A percentile compares a stretch with the other conserved stretches of the same genome.
These are phyloP conservation scores for Perithous albicinctus DNA, from an alignment of 2,888 invertebrate species.

Conservation along the genomic window DNA sequence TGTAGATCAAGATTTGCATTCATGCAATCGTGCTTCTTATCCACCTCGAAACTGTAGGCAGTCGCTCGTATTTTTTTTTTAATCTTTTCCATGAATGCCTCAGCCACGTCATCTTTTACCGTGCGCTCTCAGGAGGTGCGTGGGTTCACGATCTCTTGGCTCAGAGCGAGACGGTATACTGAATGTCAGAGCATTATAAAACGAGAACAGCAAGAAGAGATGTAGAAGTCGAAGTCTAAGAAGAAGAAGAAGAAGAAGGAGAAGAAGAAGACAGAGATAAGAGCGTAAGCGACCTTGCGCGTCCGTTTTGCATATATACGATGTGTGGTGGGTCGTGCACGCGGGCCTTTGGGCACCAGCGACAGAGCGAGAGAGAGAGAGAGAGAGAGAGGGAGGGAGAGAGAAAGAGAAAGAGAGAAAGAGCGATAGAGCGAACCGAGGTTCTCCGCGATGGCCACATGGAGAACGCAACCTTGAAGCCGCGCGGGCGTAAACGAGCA, in stretches of 20 bases:
- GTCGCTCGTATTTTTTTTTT: constrained; percentile 10
- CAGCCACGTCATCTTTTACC: constrained; percentile 64
- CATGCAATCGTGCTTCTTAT: constrained; percentile 19
- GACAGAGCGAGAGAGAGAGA: too few species aligned
- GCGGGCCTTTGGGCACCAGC: constrained; percentile 36
- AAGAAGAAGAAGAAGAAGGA: background rate
- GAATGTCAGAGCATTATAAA: constrained; percentile 41
- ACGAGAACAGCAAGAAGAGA: constrained; percentile 27
- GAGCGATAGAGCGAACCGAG: too few species aligned
- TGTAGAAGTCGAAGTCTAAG: constrained; percentile 9
- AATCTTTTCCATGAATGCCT: constrained; percentile 49
- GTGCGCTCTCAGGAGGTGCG: constrained; percentile 52
- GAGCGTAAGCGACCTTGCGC: constrained; percentile 77
- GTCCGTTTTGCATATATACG: constrained; percentile 79
- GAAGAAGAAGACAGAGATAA: constrained; percentile 66
- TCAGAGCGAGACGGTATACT: constrained; percentile 19
- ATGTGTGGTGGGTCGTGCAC: constrained; percentile 61
- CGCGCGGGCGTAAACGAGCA: constrained; percentile 65
- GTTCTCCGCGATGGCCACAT: constrained; percentile 71
- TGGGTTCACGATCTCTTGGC: constrained; percentile 55
- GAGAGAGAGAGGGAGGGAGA: too few species aligned
- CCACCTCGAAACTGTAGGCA: constrained; percentile 14
- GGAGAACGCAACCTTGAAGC: constrained; percentile 76
- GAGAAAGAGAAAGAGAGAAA: too few species aligned
- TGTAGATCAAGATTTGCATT: constrained; percentile 30